Conservation (phyloP, 2,888 invertebrate species). For the Hyppa rectilinea region DNA sequence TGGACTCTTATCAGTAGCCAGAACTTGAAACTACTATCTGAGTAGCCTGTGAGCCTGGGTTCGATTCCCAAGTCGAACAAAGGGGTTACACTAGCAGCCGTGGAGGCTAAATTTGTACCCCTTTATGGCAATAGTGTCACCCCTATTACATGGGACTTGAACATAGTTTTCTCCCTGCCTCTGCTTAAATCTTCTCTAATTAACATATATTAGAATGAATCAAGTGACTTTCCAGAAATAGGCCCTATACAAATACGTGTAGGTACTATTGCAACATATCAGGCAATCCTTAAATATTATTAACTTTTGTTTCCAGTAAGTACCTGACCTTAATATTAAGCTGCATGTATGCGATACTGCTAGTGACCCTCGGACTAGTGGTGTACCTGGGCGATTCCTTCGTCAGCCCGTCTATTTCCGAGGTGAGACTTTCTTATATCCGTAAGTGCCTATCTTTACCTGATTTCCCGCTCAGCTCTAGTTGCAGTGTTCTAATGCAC, state of each 20-base stretch:
- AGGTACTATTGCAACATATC: not conserved
- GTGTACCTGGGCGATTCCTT: slow-evolving; percentile 92
- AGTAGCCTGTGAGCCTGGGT: no score
- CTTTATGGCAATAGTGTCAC: no score
- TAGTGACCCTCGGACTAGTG: slow-evolving; percentile 92
- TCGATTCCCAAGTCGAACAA: no score
- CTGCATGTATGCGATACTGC: slow-evolving; percentile 92
- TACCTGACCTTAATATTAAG: slow-evolving; percentile 92
- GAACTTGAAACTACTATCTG: not conserved
- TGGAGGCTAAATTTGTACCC: no score
- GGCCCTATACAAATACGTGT: not conserved
- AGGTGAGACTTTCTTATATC: slow-evolving; percentile 82
- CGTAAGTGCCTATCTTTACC: slow-evolving; percentile 26
- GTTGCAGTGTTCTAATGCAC: slow-evolving; percentile 13
- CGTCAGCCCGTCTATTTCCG: slow-evolving; percentile 84
- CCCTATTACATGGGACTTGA: no score
- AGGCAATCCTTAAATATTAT: not conserved
- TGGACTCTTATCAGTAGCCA: not conserved
- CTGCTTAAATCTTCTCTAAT: no score
- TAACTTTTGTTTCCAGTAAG: slow-evolving; percentile 83
- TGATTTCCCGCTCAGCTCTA: slow-evolving; percentile 17
- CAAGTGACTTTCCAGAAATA: not conserved
- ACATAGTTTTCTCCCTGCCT: no score
- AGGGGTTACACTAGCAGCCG: no score
- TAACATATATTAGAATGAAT: not conserved